phyloP scores from a whole-genome alignment of 2,797 vertebrate species.

The Hapalemur alaotrensis region DNA sequence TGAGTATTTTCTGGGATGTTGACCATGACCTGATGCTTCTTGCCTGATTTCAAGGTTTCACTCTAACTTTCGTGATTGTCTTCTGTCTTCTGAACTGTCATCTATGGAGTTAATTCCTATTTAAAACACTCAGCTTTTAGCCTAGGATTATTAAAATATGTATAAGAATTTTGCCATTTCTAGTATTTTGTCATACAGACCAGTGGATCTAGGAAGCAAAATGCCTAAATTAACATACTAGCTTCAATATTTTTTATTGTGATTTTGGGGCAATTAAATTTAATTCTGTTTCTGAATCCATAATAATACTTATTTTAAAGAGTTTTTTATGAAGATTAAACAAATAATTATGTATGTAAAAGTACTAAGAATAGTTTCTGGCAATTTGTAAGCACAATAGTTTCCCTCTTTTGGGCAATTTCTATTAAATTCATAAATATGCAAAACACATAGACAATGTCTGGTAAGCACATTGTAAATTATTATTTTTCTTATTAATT shows the following conservation, averaged over 20 bases:
- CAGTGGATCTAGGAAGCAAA: neutral
- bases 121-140: neutral
- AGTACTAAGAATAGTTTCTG: neutral
- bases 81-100: neutral
- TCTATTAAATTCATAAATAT: constrained; percentile 10
- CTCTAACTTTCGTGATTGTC: neutral
- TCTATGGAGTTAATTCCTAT: neutral
- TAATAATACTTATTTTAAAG: neutral
- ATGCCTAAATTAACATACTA: neutral
- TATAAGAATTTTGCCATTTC: neutral
- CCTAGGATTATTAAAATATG: neutral
- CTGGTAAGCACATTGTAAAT: neutral
- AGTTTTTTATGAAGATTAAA: neutral
- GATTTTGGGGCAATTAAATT: neutral
- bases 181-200: neutral
- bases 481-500: neutral
- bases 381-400: neutral
- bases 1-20: neutral
- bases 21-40: neutral
- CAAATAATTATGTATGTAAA: neutral
- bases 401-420: neutral
- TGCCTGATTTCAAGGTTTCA: neutral
- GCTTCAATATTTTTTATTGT: neutral
- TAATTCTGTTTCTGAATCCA: neutral
- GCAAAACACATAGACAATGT: neutral